Base-by-base conservation (phyloP, 2,888 invertebrate species). In the Pristionchus fissidentatus region DNA sequence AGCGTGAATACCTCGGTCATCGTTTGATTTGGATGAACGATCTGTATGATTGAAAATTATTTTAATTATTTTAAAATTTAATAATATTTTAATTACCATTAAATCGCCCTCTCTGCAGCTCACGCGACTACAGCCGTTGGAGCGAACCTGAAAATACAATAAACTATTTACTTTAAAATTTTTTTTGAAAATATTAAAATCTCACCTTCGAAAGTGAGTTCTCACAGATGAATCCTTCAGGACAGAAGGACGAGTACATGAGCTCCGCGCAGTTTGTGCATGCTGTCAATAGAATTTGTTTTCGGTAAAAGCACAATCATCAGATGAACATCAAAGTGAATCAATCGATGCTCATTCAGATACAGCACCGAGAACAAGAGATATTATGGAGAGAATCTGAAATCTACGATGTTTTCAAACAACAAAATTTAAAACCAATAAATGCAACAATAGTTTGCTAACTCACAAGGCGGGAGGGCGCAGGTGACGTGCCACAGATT, bases 11-110 rank as follows among this genome's bases (percentile, higher is more conserved):
- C 75, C 75, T 75, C 75, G 4, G 75, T 26, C 0, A 19, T 19
- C 13, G 75, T 75, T 38, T 75, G 35, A 46, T 75, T 46, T 13
- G 43, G n/a, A 38, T 75, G 75, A n/a, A 75, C 46, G 13, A 75
- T 75, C 75, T 75, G 73, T 19, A 29, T n/a, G n/a, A 46, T 46
- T 26, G 4, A 13, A 41, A 22, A 4, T 4, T 73, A n/a, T n/a
- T n/a, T n/a, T n/a, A n/a, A n/a, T 73, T 8, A 15, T n/a, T n/a
- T n/a, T 15, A 41, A 26, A 46, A 26, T 43, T 5, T 22, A 62
- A 5, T 29, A 10, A 32, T 62, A 62, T 10, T 3, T 41, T 3
- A 29, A 4, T 46, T 46, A 75, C 75, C 26, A 46, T 29, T 38
- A 46, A 3, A 19, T 49, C 46, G 29, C 75, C 75, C 32, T 75